Conservation (phyloP, 2,113 vertebrate genomes). For the Todiramphus saurophagus region DNA sequence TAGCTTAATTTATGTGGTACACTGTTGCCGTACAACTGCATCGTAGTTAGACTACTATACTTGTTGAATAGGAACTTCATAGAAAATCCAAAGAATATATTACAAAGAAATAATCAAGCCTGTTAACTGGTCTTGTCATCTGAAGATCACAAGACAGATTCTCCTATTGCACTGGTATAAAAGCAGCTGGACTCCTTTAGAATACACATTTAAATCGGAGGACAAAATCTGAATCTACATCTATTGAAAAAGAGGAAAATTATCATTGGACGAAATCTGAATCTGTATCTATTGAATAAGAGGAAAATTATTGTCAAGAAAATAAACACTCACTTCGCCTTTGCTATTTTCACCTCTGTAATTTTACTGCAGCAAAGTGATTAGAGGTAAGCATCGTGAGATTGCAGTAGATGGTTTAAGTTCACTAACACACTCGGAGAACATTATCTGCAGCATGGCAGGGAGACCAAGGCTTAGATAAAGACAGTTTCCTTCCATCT, state of each 20-base stretch:
- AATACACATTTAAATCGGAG: background rate
- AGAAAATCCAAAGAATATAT: background rate
- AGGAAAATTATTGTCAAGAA: background rate
- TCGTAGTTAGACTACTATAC: background rate
- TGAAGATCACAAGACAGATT: background rate
- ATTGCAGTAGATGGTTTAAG: background rate
- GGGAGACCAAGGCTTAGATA: background rate
- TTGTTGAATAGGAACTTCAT: background rate
- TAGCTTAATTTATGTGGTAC: constrained; percentile 61
- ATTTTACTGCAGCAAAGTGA: background rate
- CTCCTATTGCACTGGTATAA: background rate
- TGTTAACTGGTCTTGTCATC: background rate
- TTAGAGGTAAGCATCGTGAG: background rate
- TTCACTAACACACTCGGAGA: background rate
- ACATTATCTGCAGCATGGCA: background rate
- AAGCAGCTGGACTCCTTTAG: background rate
- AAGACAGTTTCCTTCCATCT: background rate
- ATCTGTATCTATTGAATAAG: background rate
- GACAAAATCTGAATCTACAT: background rate
- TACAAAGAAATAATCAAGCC: background rate
- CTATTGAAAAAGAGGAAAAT: background rate
- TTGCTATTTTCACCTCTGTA: background rate
- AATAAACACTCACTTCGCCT: background rate
- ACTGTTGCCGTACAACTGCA: constrained; percentile 47
- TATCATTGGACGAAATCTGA: background rate